These are phyloP conservation scores for Zaprionus inermis DNA, from an alignment of 1,140 invertebrate genomes.

Conservation along the genomic window DNA sequence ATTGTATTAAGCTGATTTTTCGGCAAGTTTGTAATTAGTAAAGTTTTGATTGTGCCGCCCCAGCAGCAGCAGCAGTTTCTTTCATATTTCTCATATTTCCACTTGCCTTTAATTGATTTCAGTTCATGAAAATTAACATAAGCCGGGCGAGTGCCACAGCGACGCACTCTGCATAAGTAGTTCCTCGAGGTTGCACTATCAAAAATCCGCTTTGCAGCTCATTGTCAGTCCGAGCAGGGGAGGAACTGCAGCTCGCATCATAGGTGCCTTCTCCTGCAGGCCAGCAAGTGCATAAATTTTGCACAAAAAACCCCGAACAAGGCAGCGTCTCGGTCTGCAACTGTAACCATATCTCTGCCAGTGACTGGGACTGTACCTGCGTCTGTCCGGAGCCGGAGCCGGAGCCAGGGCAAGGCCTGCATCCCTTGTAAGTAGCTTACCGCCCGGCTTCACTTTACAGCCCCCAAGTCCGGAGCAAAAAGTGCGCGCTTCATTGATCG, in stretches of 20 bases:
- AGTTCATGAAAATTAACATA: slow-evolving; percentile 69
- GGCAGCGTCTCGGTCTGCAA: slow-evolving; percentile 7
- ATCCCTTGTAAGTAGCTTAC: slow-evolving; percentile 67
- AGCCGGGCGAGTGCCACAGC: slow-evolving; percentile 31
- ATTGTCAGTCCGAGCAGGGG: slow-evolving; percentile 41
- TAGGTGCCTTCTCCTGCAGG: slow-evolving; percentile 45
- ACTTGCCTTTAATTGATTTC: slow-evolving; percentile 67
- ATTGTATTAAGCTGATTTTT: slow-evolving; percentile 81
- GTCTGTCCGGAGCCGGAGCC: not conserved
- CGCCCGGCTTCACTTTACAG: slow-evolving; percentile 10
- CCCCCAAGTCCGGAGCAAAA: slow-evolving; percentile 12
- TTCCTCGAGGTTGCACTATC: slow-evolving; percentile 39
- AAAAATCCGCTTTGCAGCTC: slow-evolving; percentile 74
- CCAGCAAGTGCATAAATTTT: slow-evolving; percentile 72
- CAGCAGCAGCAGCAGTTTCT: slow-evolving; percentile 48
- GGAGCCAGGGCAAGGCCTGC: too few species aligned
- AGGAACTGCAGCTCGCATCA: not conserved
- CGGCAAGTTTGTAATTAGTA: slow-evolving; percentile 82
- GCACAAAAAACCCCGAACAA: slow-evolving; percentile 14
- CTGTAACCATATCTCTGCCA: not conserved
- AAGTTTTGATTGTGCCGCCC: slow-evolving; percentile 72
- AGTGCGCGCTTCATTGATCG: slow-evolving; percentile 69
- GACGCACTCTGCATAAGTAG: slow-evolving; percentile 72
- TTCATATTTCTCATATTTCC: slow-evolving; percentile 50
- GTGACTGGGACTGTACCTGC: too few species aligned